A percentile compares a stretch with the other conserved stretches of the same genome.
Evolutionary conservation across 92 coral and sea anemone species (phyloP).

Genomic region (Epizoanthus stellaris): DNA sequence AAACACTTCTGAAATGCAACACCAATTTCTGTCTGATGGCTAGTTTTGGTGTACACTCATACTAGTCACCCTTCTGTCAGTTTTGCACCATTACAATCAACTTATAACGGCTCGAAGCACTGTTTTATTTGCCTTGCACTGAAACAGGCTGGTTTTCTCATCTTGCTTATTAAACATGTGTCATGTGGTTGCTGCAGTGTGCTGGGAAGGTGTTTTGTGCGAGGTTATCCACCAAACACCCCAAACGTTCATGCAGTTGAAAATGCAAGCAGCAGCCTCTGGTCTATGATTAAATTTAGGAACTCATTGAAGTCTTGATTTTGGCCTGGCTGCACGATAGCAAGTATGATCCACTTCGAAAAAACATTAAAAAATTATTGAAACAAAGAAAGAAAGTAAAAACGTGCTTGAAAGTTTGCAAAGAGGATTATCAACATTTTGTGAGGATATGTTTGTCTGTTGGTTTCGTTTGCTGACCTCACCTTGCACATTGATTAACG

Average conservation of each 20-base stretch:
- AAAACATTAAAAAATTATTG: background rate
- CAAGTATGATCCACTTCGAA: no score
- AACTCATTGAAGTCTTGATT: background rate
- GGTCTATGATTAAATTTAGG: background rate
- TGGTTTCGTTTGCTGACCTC: background rate
- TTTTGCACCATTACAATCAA: background rate
- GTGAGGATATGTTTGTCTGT: background rate
- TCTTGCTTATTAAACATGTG: background rate
- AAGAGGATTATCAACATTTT: background rate
- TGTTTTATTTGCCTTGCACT: background rate
- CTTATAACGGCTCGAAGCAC: background rate
- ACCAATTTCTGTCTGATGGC: background rate
- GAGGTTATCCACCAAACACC: no score
- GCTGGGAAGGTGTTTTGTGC: no score
- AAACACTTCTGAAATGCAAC: background rate
- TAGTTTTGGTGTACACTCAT: background rate
- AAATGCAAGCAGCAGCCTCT: no score
- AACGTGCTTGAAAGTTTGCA: background rate
- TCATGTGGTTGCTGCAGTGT: background rate
- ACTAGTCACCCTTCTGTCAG: background rate
- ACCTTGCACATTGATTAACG: background rate
- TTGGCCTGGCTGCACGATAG: background rate
- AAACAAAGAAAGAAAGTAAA: background rate
- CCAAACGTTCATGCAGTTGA: no score
- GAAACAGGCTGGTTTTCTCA: background rate